These are phyloP conservation scores for Apostichopus parvimensis DNA, from an alignment of 35 echinoderm and acorn worm species.

Conservation along the genomic window DNA sequence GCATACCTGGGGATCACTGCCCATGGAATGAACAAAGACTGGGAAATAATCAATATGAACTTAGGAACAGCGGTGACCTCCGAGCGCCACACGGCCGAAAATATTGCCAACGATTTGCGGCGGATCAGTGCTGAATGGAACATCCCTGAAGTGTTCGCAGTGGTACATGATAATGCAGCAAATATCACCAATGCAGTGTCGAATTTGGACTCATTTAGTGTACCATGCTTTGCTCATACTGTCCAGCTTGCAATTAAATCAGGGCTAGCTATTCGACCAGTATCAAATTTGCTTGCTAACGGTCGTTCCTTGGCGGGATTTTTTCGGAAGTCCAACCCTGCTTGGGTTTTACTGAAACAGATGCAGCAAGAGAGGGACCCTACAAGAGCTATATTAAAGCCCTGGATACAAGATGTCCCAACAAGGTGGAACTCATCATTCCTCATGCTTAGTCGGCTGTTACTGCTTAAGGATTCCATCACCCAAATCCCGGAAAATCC, in stretches of 20 bases:
- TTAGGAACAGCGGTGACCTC: not conserved
- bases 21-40: slow-evolving; percentile 10
- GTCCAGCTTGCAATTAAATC: not conserved
- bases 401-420: not conserved
- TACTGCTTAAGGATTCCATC: not conserved
- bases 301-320: not conserved
- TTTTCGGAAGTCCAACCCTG: slow-evolving; percentile 6
- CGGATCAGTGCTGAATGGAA: not conserved
- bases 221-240: slow-evolving; percentile 7
- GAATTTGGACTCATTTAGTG: not conserved
- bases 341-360: not conserved
- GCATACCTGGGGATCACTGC: not conserved
- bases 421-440: not conserved
- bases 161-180: slow-evolving; percentile 19
- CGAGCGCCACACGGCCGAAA: not conserved
- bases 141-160: not conserved
- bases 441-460: not conserved
- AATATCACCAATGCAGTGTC: not conserved
- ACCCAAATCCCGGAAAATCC: not conserved
- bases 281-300: not conserved
- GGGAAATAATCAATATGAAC: not conserved
- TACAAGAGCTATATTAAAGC: not conserved
- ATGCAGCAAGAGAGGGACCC: not conserved
- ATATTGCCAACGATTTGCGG: not conserved
- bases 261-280: not conserved